Evolutionary conservation across 2,113 vertebrate genomes (phyloP).

Genomic region (Erythrolamprus reginae): DNA sequence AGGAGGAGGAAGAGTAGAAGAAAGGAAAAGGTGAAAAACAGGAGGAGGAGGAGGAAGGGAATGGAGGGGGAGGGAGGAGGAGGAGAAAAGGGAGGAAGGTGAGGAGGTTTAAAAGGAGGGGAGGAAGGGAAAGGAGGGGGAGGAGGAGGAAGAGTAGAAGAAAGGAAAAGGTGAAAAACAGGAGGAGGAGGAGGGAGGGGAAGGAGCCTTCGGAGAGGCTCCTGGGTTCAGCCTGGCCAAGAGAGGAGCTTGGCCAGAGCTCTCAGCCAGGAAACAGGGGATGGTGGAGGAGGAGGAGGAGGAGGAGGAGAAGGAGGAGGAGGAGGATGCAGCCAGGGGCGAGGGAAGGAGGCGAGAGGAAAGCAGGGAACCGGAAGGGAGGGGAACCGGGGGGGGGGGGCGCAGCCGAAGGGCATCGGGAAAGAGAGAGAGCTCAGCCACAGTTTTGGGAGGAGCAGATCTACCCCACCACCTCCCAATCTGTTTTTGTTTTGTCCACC

Average conservation of each 20-base stretch:
- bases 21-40: too few relatives aligned
- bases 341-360: neutral
- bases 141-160: neutral
- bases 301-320: too few relatives aligned
- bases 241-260: neutral
- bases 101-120: too few relatives aligned
- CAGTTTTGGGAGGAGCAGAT: neutral
- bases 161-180: too few relatives aligned
- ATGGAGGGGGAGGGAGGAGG: neutral
- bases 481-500: too few relatives aligned
- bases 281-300: too few relatives aligned
- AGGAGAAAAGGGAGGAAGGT: neutral
- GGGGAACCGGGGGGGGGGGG: neutral
- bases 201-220: neutral
- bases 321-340: neutral
- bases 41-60: too few relatives aligned
- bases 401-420: neutral
- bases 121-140: too few relatives aligned
- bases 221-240: neutral
- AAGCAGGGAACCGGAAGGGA: neutral
- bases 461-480: too few relatives aligned
- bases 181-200: too few relatives aligned
- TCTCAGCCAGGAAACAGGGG: neutral
- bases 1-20: too few relatives aligned
- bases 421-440: neutral